Evolutionary conservation across 2,888 invertebrate species (phyloP).

Genomic region (Anorthoa munda): DNA sequence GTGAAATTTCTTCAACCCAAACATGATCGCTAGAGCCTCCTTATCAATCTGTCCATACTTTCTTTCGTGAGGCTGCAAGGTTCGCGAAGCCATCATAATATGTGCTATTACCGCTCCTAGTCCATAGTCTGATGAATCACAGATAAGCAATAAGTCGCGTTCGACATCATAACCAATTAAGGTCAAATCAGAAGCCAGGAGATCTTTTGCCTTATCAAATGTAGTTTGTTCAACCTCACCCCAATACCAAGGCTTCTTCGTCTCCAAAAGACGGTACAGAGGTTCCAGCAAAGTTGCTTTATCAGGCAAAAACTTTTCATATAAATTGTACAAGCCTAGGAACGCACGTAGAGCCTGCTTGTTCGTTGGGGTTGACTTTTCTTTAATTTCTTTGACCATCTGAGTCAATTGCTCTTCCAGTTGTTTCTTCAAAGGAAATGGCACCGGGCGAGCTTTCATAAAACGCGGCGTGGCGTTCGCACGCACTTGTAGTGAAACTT

Average conservation of each 20-base stretch:
- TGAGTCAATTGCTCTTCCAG: neutral
- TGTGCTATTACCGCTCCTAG: neutral
- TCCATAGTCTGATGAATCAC: neutral
- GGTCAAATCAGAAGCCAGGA: neutral
- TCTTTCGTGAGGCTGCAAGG: neutral
- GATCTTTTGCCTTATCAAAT: neutral
- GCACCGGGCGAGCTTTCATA: neutral
- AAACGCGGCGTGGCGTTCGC: neutral
- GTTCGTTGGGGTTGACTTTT: too few relatives aligned
- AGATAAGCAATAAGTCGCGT: too few relatives aligned
- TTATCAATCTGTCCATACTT: neutral
- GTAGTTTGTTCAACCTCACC: neutral
- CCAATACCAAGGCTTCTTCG: neutral
- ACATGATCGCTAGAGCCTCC: neutral
- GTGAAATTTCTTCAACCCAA: neutral
- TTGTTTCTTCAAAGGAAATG: neutral
- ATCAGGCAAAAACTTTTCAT: neutral
- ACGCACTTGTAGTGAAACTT: neutral
- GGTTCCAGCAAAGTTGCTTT: conserved; percentile 1
- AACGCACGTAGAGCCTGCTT: neutral
- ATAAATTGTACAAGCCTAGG: neutral
- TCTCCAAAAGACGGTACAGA: too few relatives aligned
- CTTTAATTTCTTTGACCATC: neutral
- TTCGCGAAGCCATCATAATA: neutral
- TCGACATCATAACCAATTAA: too few relatives aligned